These are phyloP conservation scores for Contarinia nasturtii DNA, from an alignment of 1,140 invertebrate species.

Conservation along the genomic window DNA sequence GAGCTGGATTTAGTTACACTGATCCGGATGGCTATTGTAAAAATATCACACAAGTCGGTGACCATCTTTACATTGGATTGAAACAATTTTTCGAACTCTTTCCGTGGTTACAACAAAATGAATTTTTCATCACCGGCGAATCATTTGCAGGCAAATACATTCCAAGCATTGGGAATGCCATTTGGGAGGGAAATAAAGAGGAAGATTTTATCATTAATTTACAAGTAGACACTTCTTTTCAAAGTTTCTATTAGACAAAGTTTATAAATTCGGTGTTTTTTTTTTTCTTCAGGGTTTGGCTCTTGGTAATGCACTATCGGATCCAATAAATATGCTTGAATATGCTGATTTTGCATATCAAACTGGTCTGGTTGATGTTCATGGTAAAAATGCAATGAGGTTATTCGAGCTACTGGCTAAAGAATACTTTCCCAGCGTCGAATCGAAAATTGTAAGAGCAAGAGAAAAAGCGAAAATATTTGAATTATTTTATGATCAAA, in stretches of 20 bases:
- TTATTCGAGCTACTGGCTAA: slow-evolving; percentile 1
- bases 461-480: too few species aligned
- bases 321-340: slow-evolving; percentile 38
- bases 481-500: too few species aligned
- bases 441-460: neutral
- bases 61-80: slow-evolving; percentile 41
- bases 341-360: slow-evolving; percentile 45
- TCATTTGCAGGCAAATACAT: slow-evolving; percentile 77
- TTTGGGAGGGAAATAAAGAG: slow-evolving; percentile 37
- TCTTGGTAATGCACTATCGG: slow-evolving; percentile 45
- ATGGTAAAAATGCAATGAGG: slow-evolving; percentile 23
- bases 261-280: slow-evolving; percentile 55
- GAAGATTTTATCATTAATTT: slow-evolving; percentile 42
- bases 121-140: slow-evolving; percentile 68
- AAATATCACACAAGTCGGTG: slow-evolving; percentile 43
- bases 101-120: slow-evolving; percentile 37
- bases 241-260: slow-evolving; percentile 61
- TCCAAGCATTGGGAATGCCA: slow-evolving; percentile 52
- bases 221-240: slow-evolving; percentile 47
- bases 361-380: slow-evolving; percentile 34
- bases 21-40: slow-evolving; percentile 39
- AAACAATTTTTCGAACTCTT: slow-evolving; percentile 57
- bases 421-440: neutral
- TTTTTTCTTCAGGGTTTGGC: slow-evolving; percentile 37
- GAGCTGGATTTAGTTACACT: slow-evolving; percentile 72